These are phyloP conservation scores for Baronia brevicornis DNA, from an alignment of 2,888 invertebrate genomes.

Conservation along the genomic window DNA sequence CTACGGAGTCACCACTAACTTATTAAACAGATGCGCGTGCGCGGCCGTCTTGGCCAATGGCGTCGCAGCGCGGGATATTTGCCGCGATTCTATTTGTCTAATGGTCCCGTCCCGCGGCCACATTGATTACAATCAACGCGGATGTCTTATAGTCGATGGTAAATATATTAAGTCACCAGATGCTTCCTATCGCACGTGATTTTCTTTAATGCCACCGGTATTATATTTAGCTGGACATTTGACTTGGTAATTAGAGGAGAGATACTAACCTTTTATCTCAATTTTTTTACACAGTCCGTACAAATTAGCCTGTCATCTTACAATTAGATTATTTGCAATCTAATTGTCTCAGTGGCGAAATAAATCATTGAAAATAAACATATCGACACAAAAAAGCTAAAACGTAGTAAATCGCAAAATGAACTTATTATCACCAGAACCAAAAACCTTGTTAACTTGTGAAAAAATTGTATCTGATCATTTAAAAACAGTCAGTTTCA, in stretches of 20 bases:
- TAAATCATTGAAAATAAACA: too few species aligned
- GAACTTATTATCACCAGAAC: too few species aligned
- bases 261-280: too few species aligned
- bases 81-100: slow-evolving; percentile 47
- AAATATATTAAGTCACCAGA: slow-evolving; percentile 13
- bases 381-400: too few species aligned
- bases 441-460: too few species aligned
- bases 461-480: too few species aligned
- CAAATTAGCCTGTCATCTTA: too few species aligned
- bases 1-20: slow-evolving; percentile 36
- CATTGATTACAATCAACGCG: slow-evolving; percentile 18
- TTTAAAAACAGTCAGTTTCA: too few species aligned
- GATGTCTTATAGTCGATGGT: slow-evolving; percentile 13
- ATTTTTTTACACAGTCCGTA: too few species aligned
- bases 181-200: slow-evolving; percentile 6
- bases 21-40: slow-evolving; percentile 58
- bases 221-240: background rate
- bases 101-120: slow-evolving; percentile 22
- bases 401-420: too few species aligned
- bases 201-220: background rate
- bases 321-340: too few species aligned
- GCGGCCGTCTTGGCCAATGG: slow-evolving; percentile 33
- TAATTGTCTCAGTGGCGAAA: too few species aligned
- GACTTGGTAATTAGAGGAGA: background rate
- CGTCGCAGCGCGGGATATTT: slow-evolving; percentile 28